A percentile compares a stretch with the other conserved stretches of the same genome.
These are phyloP conservation scores for Argyrosomus regius DNA, from an alignment of 2,797 vertebrate species.

Conservation along the genomic window DNA sequence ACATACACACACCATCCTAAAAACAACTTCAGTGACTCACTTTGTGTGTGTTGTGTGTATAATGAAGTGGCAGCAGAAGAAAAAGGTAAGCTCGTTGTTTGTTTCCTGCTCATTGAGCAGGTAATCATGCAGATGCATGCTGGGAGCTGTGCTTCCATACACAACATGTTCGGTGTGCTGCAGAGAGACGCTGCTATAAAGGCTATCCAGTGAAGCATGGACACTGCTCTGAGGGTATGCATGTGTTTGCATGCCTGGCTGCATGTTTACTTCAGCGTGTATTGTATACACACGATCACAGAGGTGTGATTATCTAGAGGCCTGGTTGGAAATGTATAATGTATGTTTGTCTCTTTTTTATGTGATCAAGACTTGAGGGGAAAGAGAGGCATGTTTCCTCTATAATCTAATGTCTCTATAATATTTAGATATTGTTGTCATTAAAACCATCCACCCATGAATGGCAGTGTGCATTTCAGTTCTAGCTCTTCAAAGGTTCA, in stretches of 20 bases:
- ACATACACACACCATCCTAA: background rate
- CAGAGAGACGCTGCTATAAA: background rate
- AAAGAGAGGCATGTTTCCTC: background rate
- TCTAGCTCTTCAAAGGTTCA: background rate
- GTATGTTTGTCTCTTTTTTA: background rate
- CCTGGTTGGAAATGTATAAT: background rate
- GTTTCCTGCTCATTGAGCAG: constrained; percentile 18
- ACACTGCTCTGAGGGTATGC: background rate
- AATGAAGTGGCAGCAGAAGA: background rate
- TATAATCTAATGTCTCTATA: background rate
- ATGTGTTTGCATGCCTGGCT: constrained; percentile 30
- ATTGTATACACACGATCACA: constrained; percentile 5
- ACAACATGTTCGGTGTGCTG: constrained; percentile 1
- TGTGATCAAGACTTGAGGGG: background rate
- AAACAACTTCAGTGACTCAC: background rate
- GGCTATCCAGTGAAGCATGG: constrained; percentile 6
- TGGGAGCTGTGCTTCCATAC: constrained; percentile 10
- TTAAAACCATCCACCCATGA: constrained; percentile 6
- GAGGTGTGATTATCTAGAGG: constrained; percentile 9
- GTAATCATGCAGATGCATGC: constrained; percentile 24
- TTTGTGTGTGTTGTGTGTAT: background rate
- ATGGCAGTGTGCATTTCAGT: background rate
- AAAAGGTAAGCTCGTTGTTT: background rate
- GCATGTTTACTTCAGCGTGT: constrained; percentile 4
- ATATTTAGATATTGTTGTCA: background rate